Evolutionary conservation across 2,888 invertebrate species (phyloP), one percentile per base, ranked within the genome.

Genomic region (Rhyacophila evoluta): DNA sequence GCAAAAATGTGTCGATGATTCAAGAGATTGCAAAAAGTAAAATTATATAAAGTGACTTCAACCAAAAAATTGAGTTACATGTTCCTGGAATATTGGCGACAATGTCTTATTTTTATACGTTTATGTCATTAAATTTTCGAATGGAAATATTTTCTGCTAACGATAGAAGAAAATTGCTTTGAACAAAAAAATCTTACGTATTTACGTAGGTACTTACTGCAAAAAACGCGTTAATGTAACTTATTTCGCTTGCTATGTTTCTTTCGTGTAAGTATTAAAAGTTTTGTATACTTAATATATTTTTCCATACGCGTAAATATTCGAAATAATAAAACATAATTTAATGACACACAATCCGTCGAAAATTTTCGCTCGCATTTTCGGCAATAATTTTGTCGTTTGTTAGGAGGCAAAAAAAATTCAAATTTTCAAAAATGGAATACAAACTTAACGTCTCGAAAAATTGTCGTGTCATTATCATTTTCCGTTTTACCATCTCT

Each of bases 371-470:
- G 55, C 55, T 55, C 55, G 55, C 55, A 55, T 55, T 55, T 55
- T 55, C 19, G 55, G 55, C 55, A 55, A 55, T 55, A 55, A 55
- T 55, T 55, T 55, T 55, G 55, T 55, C 55, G 55, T 55, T 55
- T 55, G 55, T 55, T 55, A 55, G 55, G 25, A 55, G 19, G 55
- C 15, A 55, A 55, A 41, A n/a, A n/a, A 55, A 55, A 55, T 55
- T 55, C 55, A 55, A 55, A 55, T 55, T 55, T 55, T 55, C 55
- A 55, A 55, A 55, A 55, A 55, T 55, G 55, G 55, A 55, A 55
- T 55, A 55, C 55, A 55, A 55, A 55, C 55, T 55, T 55, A 55
- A 55, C 55, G 55, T 55, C 55, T 55, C 55, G 55, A 55, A 55
- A 55, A 55, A 55, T 55, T 55, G 55, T 55, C 55, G 55, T 55